Percentiles rank a stretch among this genome's conserved stretches.
These are phyloP conservation scores for Saguinus imperator DNA, from an alignment of 2,113 vertebrate species.

Conservation along the genomic window DNA sequence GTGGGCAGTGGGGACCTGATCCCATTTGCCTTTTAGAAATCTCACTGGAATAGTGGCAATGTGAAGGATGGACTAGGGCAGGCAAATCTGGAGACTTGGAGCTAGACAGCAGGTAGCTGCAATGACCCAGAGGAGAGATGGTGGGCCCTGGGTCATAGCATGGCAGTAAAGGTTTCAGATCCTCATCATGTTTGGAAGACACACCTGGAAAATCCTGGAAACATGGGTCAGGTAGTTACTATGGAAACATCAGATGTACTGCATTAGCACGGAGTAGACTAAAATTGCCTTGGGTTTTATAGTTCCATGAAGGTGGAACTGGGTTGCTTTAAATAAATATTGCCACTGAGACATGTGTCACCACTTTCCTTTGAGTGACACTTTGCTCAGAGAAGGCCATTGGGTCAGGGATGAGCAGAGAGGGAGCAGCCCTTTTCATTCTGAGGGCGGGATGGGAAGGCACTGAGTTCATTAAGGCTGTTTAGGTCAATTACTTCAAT, in stretches of 20 bases:
- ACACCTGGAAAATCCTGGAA: not conserved
- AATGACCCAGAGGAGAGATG: not conserved
- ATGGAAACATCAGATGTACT: slow-evolving; percentile 5
- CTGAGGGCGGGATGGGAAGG: slow-evolving; percentile 29
- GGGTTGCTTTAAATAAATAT: not conserved
- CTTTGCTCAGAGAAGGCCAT: not conserved
- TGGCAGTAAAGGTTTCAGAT: not conserved
- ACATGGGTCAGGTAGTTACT: slow-evolving; percentile 25
- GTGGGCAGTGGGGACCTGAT: not conserved
- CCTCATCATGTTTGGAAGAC: not conserved
- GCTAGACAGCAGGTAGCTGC: not conserved
- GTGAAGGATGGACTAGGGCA: not conserved
- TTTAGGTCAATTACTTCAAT: slow-evolving; percentile 22
- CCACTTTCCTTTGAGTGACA: not conserved
- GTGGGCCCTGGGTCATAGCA: not conserved
- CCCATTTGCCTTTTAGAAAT: not conserved
- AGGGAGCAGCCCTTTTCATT: not conserved
- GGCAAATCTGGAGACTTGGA: not conserved
- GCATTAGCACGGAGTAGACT: not conserved
- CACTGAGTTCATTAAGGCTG: slow-evolving; percentile 43
- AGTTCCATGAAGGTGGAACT: not conserved
- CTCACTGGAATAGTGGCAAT: not conserved
- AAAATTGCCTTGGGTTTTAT: not conserved
- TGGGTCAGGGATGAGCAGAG: slow-evolving; percentile 43
- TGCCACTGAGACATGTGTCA: not conserved